A percentile compares a stretch with the other conserved stretches of the same genome.
These are phyloP conservation scores for Caretta caretta DNA, from an alignment of 2,113 vertebrate species.

Conservation along the genomic window DNA sequence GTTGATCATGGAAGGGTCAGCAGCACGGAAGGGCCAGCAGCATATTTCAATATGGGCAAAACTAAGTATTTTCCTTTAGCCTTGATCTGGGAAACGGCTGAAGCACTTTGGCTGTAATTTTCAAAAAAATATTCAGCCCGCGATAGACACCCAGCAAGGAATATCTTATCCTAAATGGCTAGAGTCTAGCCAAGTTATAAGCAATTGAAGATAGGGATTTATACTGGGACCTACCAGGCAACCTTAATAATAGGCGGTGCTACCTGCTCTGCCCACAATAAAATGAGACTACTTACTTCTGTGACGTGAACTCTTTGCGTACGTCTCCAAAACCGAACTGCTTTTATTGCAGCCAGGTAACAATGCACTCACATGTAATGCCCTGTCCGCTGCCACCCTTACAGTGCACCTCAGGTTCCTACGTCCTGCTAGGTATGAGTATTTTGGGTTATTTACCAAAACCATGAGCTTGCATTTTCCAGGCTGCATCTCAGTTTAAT, in stretches of 20 bases:
- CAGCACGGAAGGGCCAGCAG: background rate
- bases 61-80: background rate
- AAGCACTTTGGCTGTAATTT: background rate
- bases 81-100: background rate
- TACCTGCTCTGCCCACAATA: background rate
- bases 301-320: background rate
- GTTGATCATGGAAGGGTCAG: rapidly evolving
- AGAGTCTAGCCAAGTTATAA: background rate
- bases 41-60: background rate
- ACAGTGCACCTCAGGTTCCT: background rate
- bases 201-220: background rate
- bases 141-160: background rate
- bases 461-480: background rate
- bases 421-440: background rate
- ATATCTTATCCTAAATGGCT: background rate
- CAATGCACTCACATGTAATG: background rate
- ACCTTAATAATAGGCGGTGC: background rate
- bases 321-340: background rate
- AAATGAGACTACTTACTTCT: background rate
- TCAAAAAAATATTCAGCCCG: background rate
- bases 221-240: background rate
- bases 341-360: background rate
- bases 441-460: background rate
- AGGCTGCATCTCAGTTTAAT: background rate
- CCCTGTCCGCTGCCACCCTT: background rate